These are phyloP conservation scores for Stegostoma tigrinum DNA, from an alignment of 2,113 vertebrate genomes.

Conservation along the genomic window DNA sequence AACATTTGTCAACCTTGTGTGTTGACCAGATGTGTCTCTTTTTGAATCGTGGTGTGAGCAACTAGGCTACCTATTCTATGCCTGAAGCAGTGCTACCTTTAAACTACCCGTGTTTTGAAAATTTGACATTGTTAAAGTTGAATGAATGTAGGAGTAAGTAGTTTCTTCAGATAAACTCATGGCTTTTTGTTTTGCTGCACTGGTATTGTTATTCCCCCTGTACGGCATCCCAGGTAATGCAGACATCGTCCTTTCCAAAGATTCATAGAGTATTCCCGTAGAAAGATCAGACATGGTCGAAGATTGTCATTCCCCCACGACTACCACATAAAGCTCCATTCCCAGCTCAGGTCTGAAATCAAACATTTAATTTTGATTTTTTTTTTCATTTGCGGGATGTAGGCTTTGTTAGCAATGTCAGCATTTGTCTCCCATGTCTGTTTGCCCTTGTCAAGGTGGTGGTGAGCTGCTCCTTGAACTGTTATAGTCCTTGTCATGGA, in stretches of 20 bases:
- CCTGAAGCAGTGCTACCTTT: background rate
- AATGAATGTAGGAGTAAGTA: background rate
- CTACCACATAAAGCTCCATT: background rate
- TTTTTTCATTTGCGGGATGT: background rate
- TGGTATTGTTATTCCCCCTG: background rate
- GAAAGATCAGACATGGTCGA: background rate
- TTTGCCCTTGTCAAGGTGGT: background rate
- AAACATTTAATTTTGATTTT: background rate
- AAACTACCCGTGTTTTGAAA: background rate
- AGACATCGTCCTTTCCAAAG: background rate
- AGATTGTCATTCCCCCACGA: background rate
- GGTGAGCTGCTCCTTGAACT: too few species aligned
- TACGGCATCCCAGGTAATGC: background rate
- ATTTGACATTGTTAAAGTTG: background rate
- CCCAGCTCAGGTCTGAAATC: background rate
- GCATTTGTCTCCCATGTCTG: background rate
- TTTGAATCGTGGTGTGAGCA: background rate
- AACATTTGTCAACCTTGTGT: background rate
- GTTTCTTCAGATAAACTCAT: background rate
- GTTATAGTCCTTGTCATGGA: background rate
- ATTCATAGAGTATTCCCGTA: background rate
- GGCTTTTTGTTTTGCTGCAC: background rate
- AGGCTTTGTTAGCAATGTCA: too few species aligned
- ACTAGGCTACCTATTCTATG: background rate
- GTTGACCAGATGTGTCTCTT: background rate